A percentile compares a stretch with the other conserved stretches of the same genome.
Evolutionary conservation across 2,888 invertebrate genomes (phyloP).

Genomic region (Lithophane semibrunnea): DNA sequence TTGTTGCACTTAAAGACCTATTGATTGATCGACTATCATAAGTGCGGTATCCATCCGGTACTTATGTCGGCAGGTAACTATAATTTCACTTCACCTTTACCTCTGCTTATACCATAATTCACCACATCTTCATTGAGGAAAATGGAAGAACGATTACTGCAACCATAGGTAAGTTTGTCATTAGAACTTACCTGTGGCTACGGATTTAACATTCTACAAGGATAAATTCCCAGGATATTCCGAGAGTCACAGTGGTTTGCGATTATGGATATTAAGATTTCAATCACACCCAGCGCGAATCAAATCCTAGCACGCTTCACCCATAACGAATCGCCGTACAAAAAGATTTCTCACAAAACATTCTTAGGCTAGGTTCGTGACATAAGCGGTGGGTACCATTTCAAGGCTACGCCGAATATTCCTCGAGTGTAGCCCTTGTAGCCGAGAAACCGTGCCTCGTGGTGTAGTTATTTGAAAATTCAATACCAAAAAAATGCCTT

Average conservation of each 20-base stretch:
- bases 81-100: slow-evolving; percentile 32
- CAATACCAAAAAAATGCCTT: slow-evolving; percentile 57
- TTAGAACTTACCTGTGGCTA: not conserved
- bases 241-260: not conserved
- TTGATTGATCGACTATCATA: slow-evolving; percentile 34
- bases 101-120: not conserved
- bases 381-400: slow-evolving; percentile 48
- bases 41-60: not conserved
- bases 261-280: slow-evolving; percentile 32
- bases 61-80: not conserved
- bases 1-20: slow-evolving; percentile 31
- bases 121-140: slow-evolving; percentile 10
- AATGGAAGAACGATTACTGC: slow-evolving; percentile 1
- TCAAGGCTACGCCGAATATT: slow-evolving; percentile 63
- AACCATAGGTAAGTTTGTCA: not conserved
- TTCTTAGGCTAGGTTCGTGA: slow-evolving; percentile 40
- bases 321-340: slow-evolving; percentile 39
- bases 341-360: slow-evolving; percentile 46
- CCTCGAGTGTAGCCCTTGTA: slow-evolving; percentile 54
- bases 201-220: not conserved
- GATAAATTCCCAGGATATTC: slow-evolving; percentile 1
- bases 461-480: slow-evolving; percentile 56
- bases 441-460: not conserved
- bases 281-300: slow-evolving; percentile 32
- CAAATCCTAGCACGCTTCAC: slow-evolving; percentile 36